Conservation (phyloP, 2,797 vertebrate genomes). For the Cynopterus sphinx region DNA sequence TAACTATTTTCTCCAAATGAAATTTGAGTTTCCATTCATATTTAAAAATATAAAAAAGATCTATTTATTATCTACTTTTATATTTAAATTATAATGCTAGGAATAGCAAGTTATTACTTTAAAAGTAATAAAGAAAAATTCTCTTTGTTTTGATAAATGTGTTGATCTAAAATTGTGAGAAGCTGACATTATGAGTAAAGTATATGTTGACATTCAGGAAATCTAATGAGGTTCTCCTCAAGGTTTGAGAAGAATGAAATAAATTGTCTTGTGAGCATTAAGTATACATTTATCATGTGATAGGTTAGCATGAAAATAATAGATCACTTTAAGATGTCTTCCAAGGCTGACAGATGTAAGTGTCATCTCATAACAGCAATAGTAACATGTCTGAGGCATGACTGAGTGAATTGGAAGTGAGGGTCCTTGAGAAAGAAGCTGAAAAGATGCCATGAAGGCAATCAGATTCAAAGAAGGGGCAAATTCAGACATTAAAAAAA, state of each 20-base stretch:
- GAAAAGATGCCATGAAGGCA: not conserved
- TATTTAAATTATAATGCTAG: not conserved
- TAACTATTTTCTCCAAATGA: not conserved
- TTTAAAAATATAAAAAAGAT: not conserved
- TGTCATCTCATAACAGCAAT: not conserved
- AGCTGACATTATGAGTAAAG: not conserved
- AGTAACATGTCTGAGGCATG: not conserved
- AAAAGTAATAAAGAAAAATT: not conserved
- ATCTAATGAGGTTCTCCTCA: not conserved
- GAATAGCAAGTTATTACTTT: not conserved
- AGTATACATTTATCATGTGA: not conserved
- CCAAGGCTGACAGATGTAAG: not conserved
- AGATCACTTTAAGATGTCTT: not conserved
- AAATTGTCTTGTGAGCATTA: not conserved
- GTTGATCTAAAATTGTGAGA: not conserved
- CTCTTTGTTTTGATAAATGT: not conserved
- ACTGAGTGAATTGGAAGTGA: not conserved
- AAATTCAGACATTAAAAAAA: not conserved
- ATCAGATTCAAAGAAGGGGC: not conserved
- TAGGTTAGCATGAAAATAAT: not conserved
- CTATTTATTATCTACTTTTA: not conserved
- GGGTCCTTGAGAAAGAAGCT: not conserved
- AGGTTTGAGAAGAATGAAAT: not conserved
- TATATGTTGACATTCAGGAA: not conserved
- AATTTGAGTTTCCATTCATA: not conserved